phyloP scores from a whole-genome alignment of 2,888 invertebrate genomes.

The Tromatobia lineatoria region DNA sequence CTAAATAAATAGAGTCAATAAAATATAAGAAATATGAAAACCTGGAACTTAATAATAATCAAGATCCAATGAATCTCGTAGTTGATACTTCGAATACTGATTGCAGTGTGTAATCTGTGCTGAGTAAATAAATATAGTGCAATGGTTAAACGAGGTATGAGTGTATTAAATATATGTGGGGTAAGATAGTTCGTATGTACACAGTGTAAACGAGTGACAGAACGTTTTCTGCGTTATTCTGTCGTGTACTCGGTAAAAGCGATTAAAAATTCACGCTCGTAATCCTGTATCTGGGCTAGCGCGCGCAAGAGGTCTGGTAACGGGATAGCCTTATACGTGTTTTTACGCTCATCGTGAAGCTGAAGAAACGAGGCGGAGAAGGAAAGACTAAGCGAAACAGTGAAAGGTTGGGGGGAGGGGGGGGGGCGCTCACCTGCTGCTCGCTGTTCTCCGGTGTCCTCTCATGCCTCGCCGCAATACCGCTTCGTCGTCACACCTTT shows the following conservation, averaged over 20 bases:
- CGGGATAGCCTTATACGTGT: conserved; percentile 81
- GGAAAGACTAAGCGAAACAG: conserved; percentile 52
- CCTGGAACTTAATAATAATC: too few species aligned
- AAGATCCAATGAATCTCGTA: background rate
- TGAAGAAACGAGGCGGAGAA: conserved; percentile 46
- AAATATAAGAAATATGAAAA: too few species aligned
- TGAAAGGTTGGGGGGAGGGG: conserved; percentile 4
- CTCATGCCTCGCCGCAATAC: conserved; percentile 57
- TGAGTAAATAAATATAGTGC: background rate
- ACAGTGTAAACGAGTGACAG: conserved; percentile 48
- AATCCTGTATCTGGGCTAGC: conserved; percentile 83
- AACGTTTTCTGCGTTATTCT: conserved; percentile 39
- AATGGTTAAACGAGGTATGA: background rate
- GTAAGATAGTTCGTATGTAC: background rate
- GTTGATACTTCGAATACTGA: background rate
- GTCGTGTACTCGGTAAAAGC: conserved; percentile 40
- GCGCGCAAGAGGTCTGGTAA: conserved; percentile 74
- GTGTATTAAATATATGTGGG: background rate
- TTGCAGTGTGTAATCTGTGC: background rate
- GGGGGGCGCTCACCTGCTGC: conserved; percentile 53
- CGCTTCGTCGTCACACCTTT: conserved; percentile 64
- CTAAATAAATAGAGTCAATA: too few species aligned
- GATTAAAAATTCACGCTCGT: conserved; percentile 83
- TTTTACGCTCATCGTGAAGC: conserved; percentile 53
- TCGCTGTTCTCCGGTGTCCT: conserved; percentile 56